Percentiles rank a stretch among this genome's conserved stretches.
phyloP scores from a whole-genome alignment of 2,888 invertebrate species.

The Abrostola triplasia region DNA sequence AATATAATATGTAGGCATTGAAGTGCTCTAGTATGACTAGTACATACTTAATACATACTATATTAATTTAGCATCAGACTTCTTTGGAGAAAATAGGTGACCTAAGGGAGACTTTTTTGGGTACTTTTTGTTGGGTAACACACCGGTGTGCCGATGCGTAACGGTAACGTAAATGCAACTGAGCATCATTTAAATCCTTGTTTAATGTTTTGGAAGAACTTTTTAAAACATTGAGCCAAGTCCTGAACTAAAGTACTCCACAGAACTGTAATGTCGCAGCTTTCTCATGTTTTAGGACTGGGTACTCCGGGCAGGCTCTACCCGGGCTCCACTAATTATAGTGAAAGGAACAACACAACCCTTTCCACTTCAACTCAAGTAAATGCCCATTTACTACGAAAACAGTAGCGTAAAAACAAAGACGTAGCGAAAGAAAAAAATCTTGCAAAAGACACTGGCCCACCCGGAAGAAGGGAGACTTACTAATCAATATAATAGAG shows the following conservation, averaged over 20 bases:
- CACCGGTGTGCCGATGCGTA: too few species aligned
- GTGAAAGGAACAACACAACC: slow-evolving; percentile 52
- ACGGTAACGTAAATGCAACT: too few species aligned
- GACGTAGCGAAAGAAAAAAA: slow-evolving; percentile 75
- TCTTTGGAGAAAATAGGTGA: too few species aligned
- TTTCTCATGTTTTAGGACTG: slow-evolving; percentile 16
- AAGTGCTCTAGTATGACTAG: too few species aligned
- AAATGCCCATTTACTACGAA: slow-evolving; percentile 61
- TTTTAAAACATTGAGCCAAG: neutral
- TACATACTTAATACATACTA: too few species aligned
- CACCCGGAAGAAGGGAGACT: slow-evolving; percentile 81
- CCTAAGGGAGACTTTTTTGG: too few species aligned
- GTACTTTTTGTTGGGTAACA: too few species aligned
- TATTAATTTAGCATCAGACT: too few species aligned
- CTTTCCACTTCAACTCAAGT: slow-evolving; percentile 47
- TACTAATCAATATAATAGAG: slow-evolving; percentile 88
- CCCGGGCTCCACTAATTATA: slow-evolving; percentile 44
- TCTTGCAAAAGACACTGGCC: slow-evolving; percentile 77
- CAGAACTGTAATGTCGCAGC: slow-evolving; percentile 20
- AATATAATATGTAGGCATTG: too few species aligned
- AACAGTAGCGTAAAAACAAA: slow-evolving; percentile 77
- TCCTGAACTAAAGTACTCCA: neutral
- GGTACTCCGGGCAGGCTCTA: slow-evolving; percentile 8
- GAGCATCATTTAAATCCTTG: too few species aligned
- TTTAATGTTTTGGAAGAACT: neutral